Percentiles rank a stretch among this genome's conserved stretches.
Conservation (phyloP, 1,140 invertebrate genomes). For the Ooceraea biroi region DNA sequence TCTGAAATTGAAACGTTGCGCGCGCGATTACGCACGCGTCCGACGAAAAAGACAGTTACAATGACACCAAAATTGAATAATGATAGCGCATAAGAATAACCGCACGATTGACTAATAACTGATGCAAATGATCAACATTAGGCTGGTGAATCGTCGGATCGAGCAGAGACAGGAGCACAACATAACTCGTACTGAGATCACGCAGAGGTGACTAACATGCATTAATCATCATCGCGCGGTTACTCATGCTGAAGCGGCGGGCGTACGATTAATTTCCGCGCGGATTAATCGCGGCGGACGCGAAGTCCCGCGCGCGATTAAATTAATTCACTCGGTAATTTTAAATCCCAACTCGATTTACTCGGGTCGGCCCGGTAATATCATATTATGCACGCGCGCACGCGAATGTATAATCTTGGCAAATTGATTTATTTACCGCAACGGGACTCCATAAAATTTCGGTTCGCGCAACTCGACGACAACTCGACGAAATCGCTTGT, state of each 20-base stretch:
- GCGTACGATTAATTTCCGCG: conserved; percentile 25
- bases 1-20: not conserved
- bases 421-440: not conserved
- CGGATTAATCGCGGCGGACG: not conserved
- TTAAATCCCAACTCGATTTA: not conserved
- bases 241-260: conserved; percentile 65
- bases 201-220: conserved; percentile 88
- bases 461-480: not conserved
- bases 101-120: conserved; percentile 31
- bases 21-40: not conserved
- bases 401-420: conserved; percentile 10
- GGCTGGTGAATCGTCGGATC: conserved; percentile 90
- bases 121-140: conserved; percentile 80
- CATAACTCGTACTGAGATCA: conserved; percentile 90
- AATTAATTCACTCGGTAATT: too few relatives aligned
- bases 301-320: not conserved
- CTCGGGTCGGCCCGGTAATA: not conserved
- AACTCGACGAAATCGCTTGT: conserved; percentile 14
- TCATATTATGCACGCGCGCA: not conserved
- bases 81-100: not conserved
- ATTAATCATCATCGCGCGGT: conserved; percentile 65
- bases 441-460: not conserved
- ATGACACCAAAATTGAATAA: not conserved
- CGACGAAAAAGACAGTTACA: conserved; percentile 73
- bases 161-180: conserved; percentile 90